Base-by-base conservation (phyloP, 2,113 vertebrate genomes). In the Centrocercus urophasianus region DNA sequence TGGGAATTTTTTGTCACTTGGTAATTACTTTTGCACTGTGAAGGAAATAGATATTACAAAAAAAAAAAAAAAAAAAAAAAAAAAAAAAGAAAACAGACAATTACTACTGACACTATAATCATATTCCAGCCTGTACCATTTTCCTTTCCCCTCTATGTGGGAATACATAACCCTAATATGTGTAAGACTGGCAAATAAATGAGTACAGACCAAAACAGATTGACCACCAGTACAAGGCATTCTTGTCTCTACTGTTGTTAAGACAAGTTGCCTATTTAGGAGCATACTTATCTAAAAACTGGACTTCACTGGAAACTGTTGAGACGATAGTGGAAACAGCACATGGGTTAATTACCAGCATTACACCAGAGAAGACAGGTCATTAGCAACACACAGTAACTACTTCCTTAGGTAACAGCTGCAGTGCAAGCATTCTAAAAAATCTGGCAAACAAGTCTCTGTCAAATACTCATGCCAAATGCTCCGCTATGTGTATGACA, bases 401-500 rank as follows among this genome's bases (percentile, higher is more conserved):
- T 34, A 2, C 45, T 73, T 72, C 14, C 54, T 73, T 54, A n/a
- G 43, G n/a, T 48, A 79, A 28, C 87, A 96, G 78, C 48, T 95
- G 84, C 43, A 14, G 45, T 36, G 28, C 12, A 70, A 80, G 83
- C 54, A 66, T 36, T 61, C 63, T 67, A 36, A 36, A 42, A 91
- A 43, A 25, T 36, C 2, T 88, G 64, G 43, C 78, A 80, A 76
- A 83, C 32, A 69, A 73, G 17, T 3, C 12, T 73, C 30, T 10
- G 69, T 65, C 75, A 88, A 64, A 73, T 52, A 73, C 50, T 78
- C 22, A 28, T 63, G 63, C 84, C 75, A 95, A 91, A 42, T 19
- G 10, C 45, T 94, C 64, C 34, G 59, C 75, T 88, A 24, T 47
- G 28, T 30, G 17, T 40, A 47, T 40, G 52, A 76, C 74, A 95